A percentile compares a stretch with the other conserved stretches of the same genome.
Conservation (phyloP, 1,140 invertebrate species). For the Apis laboriosa region DNA sequence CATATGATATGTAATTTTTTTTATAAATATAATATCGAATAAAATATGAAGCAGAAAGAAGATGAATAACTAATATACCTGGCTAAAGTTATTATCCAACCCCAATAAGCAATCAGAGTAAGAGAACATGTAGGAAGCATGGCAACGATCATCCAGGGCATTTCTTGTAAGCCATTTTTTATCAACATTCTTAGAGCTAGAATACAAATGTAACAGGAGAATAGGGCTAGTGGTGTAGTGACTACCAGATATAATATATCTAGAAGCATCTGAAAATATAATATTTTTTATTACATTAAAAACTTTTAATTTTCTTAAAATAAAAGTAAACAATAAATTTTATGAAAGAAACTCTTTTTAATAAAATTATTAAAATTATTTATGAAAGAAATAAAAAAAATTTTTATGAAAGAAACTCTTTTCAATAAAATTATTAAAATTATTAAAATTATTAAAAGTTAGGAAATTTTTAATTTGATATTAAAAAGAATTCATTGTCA, state of each 20-base stretch:
- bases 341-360: neutral
- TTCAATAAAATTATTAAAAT: no score
- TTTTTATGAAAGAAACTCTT: neutral
- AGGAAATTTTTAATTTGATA: no score
- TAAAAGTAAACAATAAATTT: neutral
- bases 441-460: no score
- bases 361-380: no score
- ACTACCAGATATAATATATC: constrained; percentile 82
- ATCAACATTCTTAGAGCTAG: constrained; percentile 78
- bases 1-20: neutral
- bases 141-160: constrained; percentile 77
- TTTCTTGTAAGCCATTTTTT: constrained; percentile 71
- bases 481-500: no score
- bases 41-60: neutral
- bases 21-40: neutral
- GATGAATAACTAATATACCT: constrained; percentile 66
- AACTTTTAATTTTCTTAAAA: neutral
- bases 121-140: constrained; percentile 78
- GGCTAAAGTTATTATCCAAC: constrained; percentile 77
- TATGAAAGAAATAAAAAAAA: neutral
- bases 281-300: no score
- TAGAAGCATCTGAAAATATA: constrained; percentile 79
- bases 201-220: constrained; percentile 82
- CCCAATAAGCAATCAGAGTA: constrained; percentile 78
- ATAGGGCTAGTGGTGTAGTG: constrained; percentile 82